Percentiles rank a stretch among this genome's conserved stretches.
phyloP scores from a whole-genome alignment of 2,888 invertebrate species.

The Polyploca ridens region DNA sequence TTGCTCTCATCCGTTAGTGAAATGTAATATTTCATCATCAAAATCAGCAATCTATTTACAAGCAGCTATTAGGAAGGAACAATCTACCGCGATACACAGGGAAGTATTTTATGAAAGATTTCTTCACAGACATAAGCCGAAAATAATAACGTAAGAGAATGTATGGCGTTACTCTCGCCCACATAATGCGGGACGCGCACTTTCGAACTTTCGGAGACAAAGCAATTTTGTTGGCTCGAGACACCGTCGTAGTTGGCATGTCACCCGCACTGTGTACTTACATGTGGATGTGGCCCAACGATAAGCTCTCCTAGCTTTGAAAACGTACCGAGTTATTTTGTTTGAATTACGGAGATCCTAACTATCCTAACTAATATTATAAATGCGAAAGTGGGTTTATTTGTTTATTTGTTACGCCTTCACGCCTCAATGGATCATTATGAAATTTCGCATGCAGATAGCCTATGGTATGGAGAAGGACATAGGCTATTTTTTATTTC shows the following conservation, averaged over 20 bases:
- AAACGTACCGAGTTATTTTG: constrained; percentile 35
- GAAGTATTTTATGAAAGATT: constrained; percentile 19
- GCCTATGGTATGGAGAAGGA: too few relatives aligned
- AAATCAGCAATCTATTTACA: not conserved
- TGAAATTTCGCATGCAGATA: too few relatives aligned
- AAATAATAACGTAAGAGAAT: constrained; percentile 52
- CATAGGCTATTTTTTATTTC: too few relatives aligned
- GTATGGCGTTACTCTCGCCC: constrained; percentile 47
- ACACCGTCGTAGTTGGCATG: constrained; percentile 63
- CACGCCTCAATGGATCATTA: too few relatives aligned
- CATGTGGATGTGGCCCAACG: constrained; percentile 54
- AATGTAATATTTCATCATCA: not conserved
- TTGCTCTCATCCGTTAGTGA: not conserved
- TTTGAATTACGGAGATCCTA: constrained; percentile 27
- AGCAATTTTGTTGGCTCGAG: constrained; percentile 69
- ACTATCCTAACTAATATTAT: too few relatives aligned
- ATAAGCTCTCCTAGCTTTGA: constrained; percentile 54
- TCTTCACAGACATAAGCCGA: constrained; percentile 41
- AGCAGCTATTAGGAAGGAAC: not conserved
- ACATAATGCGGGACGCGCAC: constrained; percentile 58
- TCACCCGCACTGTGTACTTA: constrained; percentile 60
- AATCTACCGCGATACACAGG: not conserved
- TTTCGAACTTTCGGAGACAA: constrained; percentile 63
- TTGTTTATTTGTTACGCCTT: too few relatives aligned
- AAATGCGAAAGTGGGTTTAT: too few relatives aligned